Evolutionary conservation across 1,140 invertebrate species (phyloP), one percentile per base, ranked within the genome.

Genomic region (Drosophila lini): DNA sequence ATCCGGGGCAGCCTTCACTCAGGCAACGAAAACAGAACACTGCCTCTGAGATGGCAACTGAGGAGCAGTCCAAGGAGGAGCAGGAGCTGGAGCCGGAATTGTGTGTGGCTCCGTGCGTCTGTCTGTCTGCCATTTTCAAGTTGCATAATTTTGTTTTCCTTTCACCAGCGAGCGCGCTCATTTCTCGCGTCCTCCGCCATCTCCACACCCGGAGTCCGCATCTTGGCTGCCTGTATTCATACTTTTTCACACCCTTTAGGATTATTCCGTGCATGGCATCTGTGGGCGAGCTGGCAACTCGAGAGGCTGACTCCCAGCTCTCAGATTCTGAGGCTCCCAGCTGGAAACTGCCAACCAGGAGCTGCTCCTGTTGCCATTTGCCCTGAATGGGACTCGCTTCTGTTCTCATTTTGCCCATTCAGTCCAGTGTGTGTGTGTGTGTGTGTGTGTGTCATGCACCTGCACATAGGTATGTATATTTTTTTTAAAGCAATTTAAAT

Each of bases 171-270:
- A 77, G 74, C 65, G 60, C 68, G 75, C 78, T 81, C 83, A 74
- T 83, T 73, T 80, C 62, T 74, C 64, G 36, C 60, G 31, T 52
- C 45, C 62, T 44, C 36, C 68, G 11, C 22, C 28, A 22, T 16
- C 38, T 5, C n/a, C n/a, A 16, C 41, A 25, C 42, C 25, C 16
- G 5, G 55, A 65, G 64, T 61, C 60, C 48, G 64, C 61, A 65
- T 78, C 80, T 82, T 86, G 70, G 76, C 56, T 86, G 83, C 83
- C 83, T 32, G 48, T n/a, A 86, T 86, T 86, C 79, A 74, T 74
- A 82, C 78, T 89, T 88, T 86, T 88, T 88, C 83, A 88, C 83
- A 88, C 83, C 83, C 83, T 88, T 88, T 89, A 88, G 83, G 80
- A 89, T 78, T 80, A 88, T 77, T 88, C 83, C 84, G 80, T 68